Evolutionary conservation across 1,140 invertebrate species (phyloP), one percentile per base, ranked within the genome.

Genomic region (Pemphigus obesinymphae): DNA sequence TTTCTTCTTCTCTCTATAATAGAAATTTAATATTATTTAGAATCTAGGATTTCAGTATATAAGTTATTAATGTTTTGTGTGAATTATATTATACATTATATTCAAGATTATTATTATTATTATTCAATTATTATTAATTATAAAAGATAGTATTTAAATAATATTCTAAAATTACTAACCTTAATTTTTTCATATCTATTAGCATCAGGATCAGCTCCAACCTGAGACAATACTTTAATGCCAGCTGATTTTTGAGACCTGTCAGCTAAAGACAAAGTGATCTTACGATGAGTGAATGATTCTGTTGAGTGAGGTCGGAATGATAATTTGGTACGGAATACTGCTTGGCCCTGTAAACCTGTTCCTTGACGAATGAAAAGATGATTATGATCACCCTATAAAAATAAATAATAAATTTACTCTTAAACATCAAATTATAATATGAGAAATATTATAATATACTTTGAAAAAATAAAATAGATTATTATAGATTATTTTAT

Each of bases 251-350:
- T 99, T 80, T 94, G 95, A n/a, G 96, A 97, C 15, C 97, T 90
- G 87, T 99, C 98, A 6, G 97, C 98, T 66, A 99, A 88, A 0
- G 96, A 99, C 87, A 99, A 90, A 0, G 97, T 99, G 93, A 99
- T 98, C 90, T 99, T 99, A 83, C 97, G 91, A 88, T 99, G 97
- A 2, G 97, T 99, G 87, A 98, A 97, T 3, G 96, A 98, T 85
- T 99, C 97, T 0, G 97, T 99, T 0, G 97, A 99, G 87, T 98
- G 96, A 2, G 97, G 97, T 82, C 97, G 90, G 92, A 99, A 99
- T 0, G 96, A 96, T 0, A 99, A 88, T 87, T 99, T 99, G 1
- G 96, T 98, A 63, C 94, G 90, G 87, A 99, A 99, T 6, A 99
- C 95, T 0, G 96, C 94, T 87, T 99, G 97, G 0, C 97, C 98